These are phyloP conservation scores for Chelon labrosus DNA, from an alignment of 2,797 vertebrate species.

Conservation along the genomic window DNA sequence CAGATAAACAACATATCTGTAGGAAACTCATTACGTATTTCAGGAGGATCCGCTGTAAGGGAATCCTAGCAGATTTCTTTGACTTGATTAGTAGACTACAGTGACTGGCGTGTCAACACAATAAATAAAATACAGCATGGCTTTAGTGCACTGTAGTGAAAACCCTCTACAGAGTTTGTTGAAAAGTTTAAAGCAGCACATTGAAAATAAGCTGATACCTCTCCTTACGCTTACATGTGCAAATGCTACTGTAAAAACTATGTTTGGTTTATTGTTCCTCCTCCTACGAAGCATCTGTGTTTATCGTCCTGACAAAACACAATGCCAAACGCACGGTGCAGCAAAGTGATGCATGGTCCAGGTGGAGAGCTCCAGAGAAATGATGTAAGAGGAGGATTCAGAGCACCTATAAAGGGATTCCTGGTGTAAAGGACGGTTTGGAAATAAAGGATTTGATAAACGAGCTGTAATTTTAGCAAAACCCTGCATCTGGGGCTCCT, in stretches of 20 bases:
- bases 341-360: conserved; percentile 24
- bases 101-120: conserved; percentile 15
- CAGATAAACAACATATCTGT: conserved; percentile 35
- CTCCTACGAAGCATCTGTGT: conserved; percentile 9
- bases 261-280: neutral
- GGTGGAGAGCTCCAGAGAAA: conserved; percentile 43
- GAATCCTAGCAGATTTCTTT: conserved; percentile 18
- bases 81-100: conserved; percentile 28
- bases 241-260: neutral
- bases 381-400: conserved; percentile 50
- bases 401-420: conserved; percentile 62
- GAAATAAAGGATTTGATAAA: conserved; percentile 79
- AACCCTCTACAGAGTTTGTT: neutral
- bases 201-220: neutral
- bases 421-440: conserved; percentile 65
- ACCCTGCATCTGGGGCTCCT: conserved; percentile 66
- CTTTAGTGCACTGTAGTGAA: neutral
- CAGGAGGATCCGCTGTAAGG: conserved; percentile 12
- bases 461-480: conserved; percentile 79
- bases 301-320: conserved; percentile 43
- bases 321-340: conserved; percentile 19
- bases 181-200: conserved; percentile 8
- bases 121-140: conserved; percentile 24
- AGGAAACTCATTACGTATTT: conserved; percentile 6
- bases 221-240: neutral